phyloP scores from a whole-genome alignment of 2,888 invertebrate genomes.

The Didymodactylos carnosus region DNA sequence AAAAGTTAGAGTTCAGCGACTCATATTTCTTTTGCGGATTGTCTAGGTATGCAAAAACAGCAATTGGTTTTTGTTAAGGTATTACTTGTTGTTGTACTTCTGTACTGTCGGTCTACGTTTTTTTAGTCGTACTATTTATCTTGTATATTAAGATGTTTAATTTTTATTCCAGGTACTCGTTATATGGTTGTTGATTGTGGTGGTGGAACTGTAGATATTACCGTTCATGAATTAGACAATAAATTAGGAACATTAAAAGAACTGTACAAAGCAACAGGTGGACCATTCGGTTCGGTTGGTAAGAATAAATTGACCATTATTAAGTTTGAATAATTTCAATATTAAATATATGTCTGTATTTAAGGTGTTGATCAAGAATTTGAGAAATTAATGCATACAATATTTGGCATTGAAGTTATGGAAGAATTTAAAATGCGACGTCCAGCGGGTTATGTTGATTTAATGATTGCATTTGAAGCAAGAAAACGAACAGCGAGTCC shows the following conservation, averaged over 20 bases:
- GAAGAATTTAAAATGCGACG: conserved; percentile 35
- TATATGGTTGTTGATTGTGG: conserved; percentile 44
- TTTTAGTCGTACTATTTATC: too few species aligned
- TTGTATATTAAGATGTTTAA: background rate
- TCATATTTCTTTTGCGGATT: too few species aligned
- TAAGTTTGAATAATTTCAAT: background rate
- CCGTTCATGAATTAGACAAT: conserved; percentile 38
- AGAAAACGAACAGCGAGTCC: conserved; percentile 39
- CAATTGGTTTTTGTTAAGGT: too few species aligned
- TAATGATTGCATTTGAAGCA: conserved; percentile 42
- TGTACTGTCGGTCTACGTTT: too few species aligned
- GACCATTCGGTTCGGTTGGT: conserved; percentile 29
- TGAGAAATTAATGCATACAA: conserved; percentile 35
- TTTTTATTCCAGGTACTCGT: conserved; percentile 31
- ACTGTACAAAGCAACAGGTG: conserved; percentile 40
- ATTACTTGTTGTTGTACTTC: too few species aligned
- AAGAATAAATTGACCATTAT: background rate
- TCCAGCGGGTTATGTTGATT: conserved; percentile 40
- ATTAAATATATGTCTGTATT: background rate
- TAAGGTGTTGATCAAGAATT: conserved; percentile 35
- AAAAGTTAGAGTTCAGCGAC: too few species aligned
- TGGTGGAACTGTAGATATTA: conserved; percentile 43
- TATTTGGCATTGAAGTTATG: conserved; percentile 40
- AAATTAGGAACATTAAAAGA: conserved; percentile 36
- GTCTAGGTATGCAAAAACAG: too few species aligned